phyloP scores from a whole-genome alignment of 2,888 invertebrate genomes.

The Choristoneura rosaceana region DNA sequence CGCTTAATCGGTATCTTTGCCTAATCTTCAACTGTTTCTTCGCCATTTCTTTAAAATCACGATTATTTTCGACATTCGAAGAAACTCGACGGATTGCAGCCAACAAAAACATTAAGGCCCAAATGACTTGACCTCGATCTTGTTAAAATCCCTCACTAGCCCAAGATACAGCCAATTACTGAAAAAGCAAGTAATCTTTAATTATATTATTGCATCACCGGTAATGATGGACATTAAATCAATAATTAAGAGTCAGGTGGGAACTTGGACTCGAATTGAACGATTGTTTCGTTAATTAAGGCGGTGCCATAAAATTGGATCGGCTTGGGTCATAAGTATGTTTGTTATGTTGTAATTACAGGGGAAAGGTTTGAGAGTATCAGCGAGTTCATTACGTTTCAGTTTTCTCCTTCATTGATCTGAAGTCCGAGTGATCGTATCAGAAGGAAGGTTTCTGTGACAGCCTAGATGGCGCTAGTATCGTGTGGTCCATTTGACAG shows the following conservation, averaged over 20 bases:
- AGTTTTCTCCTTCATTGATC: neutral
- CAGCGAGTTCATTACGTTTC: slow-evolving; percentile 21
- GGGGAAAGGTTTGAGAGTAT: slow-evolving; percentile 4
- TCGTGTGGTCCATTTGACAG: too few relatives aligned
- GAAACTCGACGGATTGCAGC: slow-evolving; percentile 18
- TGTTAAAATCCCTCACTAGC: slow-evolving; percentile 47
- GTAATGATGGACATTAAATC: slow-evolving; percentile 47
- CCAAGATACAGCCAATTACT: slow-evolving; percentile 49
- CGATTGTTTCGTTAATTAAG: slow-evolving; percentile 47
- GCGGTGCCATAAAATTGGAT: slow-evolving; percentile 47
- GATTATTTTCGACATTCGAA: slow-evolving; percentile 21
- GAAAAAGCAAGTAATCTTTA: slow-evolving; percentile 52
- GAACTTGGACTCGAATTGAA: slow-evolving; percentile 45
- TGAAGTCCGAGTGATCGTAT: neutral
- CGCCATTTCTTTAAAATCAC: slow-evolving; percentile 7
- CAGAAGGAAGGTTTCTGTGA: neutral
- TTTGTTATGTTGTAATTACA: slow-evolving; percentile 44
- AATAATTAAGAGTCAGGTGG: slow-evolving; percentile 44
- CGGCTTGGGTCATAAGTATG: slow-evolving; percentile 42
- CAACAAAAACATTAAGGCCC: slow-evolving; percentile 48
- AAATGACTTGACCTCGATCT: slow-evolving; percentile 53
- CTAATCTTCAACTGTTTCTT: slow-evolving; percentile 3
- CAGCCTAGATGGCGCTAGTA: too few relatives aligned
- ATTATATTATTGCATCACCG: slow-evolving; percentile 44
- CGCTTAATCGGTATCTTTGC: slow-evolving; percentile 3